Evolutionary conservation across 2,797 vertebrate genomes (phyloP), one percentile per base, ranked within the genome.

Genomic region (Sebastes melanostomus): DNA sequence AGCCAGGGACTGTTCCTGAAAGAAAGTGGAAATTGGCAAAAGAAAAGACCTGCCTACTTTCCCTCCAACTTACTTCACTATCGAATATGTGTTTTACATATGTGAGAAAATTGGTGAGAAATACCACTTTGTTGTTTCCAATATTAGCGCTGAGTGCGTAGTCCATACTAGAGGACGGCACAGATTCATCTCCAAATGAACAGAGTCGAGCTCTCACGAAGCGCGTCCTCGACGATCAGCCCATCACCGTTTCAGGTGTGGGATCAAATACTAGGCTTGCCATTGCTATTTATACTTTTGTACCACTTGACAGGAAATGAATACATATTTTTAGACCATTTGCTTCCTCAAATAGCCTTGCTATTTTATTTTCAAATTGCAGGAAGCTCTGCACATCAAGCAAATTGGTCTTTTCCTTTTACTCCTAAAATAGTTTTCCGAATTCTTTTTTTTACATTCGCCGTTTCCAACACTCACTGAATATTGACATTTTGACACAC

Each of bases 251-350:
- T 71, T 72, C 54, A 72, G 73, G 25, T 63, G 66, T 25, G 42
- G 38, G 46, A 85, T 86, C 72, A 81, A 32, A 82, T 50, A 32
- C 42, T 68, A 63, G 82, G 65, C 22, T 81, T 76, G 62, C 80
- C 66, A 20, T 63, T 58, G 67, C 74, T 87, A 69, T 80, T 79
- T 72, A 38, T 85, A 72, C 50, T 72, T 61, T 63, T 52, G 63
- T 54, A 32, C 10, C 30, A 77, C 74, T 77, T 82, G 29, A 73
- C 71, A 81, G 55, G 9, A 79, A 61, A 55, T 55, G 1, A 69
- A 58, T 42, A 3, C 27, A 20, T 88, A 89, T 89, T 91, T 87
- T 86, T 86, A 86, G 68, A 75, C 38, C 29, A 36, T 66, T 81
- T 24, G 55, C 16, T 82, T 79, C 75, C 72, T 54, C 24, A 87